Base-by-base conservation (phyloP, 2,888 invertebrate genomes). In the Erebia aethiops region DNA sequence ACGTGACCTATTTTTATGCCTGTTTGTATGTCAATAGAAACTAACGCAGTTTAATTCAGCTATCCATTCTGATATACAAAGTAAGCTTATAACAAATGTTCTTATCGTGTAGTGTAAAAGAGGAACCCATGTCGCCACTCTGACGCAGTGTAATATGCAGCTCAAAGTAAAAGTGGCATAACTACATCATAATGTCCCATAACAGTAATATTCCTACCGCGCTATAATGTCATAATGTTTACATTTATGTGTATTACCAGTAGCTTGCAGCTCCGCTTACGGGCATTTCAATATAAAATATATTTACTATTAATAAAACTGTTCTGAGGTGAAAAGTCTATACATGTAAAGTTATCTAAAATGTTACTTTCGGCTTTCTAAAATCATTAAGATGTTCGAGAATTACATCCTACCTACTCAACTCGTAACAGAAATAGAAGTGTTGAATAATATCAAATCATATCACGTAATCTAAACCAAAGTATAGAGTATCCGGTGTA, bases 121-220 rank as follows among this genome's bases (percentile, higher is more conserved):
- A 14, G 57, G 26, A 57, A 58, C 60, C 65, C 72, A 63, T 56
- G 70, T 70, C 69, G 67, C 63, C 72, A 54, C 51, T 43, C 67
- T 18, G 69, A 13, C 67, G 69, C 60, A 43, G 11, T 69, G 68
- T 67, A 71, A 72, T 60, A 67, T 60, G 65, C 57, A 63, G 52
- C 69, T 69, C 65, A 67, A 69, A 73, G 75, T 74, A 72, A 75
- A 70, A 74, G 70, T 72, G 74, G 69, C 69, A 65, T 71, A 74
- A 72, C 75, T 62, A 74, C 72, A 66, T 74, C 71, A 70, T 73
- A 74, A 72, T 70, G 63, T 72, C 72, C 66, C 68, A 72, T 74
- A 70, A 70, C 72, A 67, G 70, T 70, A 54, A 74, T 71, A 67
- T 70, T 71, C 62, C 65, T 62, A 60, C 57, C 43, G 68, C 14